A percentile compares a stretch with the other conserved stretches of the same genome.
These are phyloP conservation scores for Caranx ignobilis DNA, from an alignment of 2,113 vertebrate genomes.

Conservation along the genomic window DNA sequence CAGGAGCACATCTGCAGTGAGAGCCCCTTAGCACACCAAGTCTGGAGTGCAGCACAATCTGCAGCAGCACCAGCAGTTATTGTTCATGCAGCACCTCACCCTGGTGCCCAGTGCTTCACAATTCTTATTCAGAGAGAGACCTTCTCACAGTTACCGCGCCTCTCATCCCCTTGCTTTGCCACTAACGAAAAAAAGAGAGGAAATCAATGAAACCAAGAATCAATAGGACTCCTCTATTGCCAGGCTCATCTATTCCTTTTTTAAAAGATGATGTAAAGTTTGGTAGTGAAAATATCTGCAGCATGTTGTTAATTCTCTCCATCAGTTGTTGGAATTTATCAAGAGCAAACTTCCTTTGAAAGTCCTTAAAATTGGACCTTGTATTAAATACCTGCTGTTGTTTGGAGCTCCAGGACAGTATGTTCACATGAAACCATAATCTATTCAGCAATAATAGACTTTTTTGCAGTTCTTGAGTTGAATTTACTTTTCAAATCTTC, in stretches of 20 bases:
- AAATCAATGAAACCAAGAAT: constrained; percentile 80
- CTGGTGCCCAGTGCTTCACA: constrained; percentile 66
- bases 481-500: constrained; percentile 9
- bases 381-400: constrained; percentile 4
- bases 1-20: constrained; percentile 71
- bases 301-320: constrained; percentile 49
- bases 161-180: constrained; percentile 63
- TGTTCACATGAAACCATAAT: constrained; percentile 11
- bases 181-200: constrained; percentile 64
- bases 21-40: constrained; percentile 59
- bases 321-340: constrained; percentile 35
- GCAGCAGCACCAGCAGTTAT: constrained; percentile 66
- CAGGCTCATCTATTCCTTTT: constrained; percentile 66
- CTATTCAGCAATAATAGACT: constrained; percentile 14
- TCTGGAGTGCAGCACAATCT: constrained; percentile 65
- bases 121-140: constrained; percentile 79
- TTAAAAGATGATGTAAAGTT: constrained; percentile 77
- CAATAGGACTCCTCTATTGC: constrained; percentile 72
- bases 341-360: constrained; percentile 14
- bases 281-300: constrained; percentile 66
- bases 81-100: constrained; percentile 80
- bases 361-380: constrained; percentile 9
- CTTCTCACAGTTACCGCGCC: constrained; percentile 65
- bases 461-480: constrained; percentile 22
- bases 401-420: neutral